Percentiles rank a stretch among this genome's conserved stretches.
phyloP scores from a whole-genome alignment of 2,113 vertebrate genomes.

The Pipra filicauda region DNA sequence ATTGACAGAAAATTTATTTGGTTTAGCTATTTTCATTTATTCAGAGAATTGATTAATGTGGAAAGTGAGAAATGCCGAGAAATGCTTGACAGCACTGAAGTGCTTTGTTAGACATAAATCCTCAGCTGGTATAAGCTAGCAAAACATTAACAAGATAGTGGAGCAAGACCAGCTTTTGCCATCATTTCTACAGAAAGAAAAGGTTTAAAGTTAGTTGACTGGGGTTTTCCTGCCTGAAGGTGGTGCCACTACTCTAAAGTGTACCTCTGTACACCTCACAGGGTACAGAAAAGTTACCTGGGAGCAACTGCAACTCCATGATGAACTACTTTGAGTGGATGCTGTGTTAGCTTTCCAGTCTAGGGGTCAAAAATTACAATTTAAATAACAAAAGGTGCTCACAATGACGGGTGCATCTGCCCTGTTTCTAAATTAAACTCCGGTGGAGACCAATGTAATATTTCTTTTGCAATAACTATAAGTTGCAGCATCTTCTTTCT shows the following conservation, averaged over 20 bases:
- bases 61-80: background rate
- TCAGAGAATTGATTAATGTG: background rate
- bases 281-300: background rate
- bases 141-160: background rate
- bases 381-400: background rate
- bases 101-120: background rate
- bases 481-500: background rate
- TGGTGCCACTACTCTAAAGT: background rate
- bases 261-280: background rate
- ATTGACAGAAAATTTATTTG: background rate
- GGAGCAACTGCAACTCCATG: background rate
- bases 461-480: background rate
- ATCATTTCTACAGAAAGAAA: background rate
- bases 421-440: background rate
- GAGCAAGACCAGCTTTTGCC: background rate
- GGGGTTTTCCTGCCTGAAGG: background rate
- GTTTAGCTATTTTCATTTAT: background rate
- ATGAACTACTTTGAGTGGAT: background rate
- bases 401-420: background rate
- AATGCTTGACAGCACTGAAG: background rate
- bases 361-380: background rate
- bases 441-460: background rate
- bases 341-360: background rate
- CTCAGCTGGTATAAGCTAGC: background rate
- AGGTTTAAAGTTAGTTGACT: background rate